Percentiles rank a stretch among this genome's conserved stretches.
Conservation (phyloP, 2,888 invertebrate genomes). For the Lucinisca nassula region DNA sequence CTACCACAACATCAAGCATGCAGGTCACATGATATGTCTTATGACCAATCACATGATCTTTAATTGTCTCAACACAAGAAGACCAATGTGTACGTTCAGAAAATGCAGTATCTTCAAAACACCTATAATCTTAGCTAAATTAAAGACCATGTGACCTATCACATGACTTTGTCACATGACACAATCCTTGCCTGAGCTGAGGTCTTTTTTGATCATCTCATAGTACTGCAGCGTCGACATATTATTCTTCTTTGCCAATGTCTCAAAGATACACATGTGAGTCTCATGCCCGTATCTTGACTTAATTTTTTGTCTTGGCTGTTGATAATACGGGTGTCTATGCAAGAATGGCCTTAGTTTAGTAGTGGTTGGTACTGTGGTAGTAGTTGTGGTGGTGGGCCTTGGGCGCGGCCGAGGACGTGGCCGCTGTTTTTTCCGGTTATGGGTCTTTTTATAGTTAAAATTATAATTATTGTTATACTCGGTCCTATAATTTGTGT, state of each 20-base stretch:
- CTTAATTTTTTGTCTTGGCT: neutral
- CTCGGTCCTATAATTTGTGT: neutral
- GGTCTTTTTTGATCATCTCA: slow-evolving; percentile 82
- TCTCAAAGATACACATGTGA: slow-evolving; percentile 85
- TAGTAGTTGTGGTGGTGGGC: neutral
- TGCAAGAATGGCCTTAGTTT: neutral
- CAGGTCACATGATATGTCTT: slow-evolving; percentile 61
- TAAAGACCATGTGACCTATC: slow-evolving; percentile 26
- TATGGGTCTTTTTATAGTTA: neutral
- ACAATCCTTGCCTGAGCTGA: slow-evolving; percentile 83
- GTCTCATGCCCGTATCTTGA: slow-evolving; percentile 30
- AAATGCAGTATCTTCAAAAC: too few species aligned
- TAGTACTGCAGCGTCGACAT: slow-evolving; percentile 81
- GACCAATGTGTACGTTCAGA: too few species aligned
- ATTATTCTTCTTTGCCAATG: slow-evolving; percentile 85
- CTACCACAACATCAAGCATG: slow-evolving; percentile 70
- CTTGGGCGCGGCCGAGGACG: neutral
- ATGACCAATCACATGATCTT: slow-evolving; percentile 40
- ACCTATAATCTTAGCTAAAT: too few species aligned
- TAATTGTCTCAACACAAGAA: too few species aligned
- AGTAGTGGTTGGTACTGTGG: neutral
- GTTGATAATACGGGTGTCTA: neutral
- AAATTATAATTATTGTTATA: neutral
- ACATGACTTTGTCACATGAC: slow-evolving; percentile 57
- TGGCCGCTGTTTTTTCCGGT: neutral